phyloP scores from a whole-genome alignment of 2,797 vertebrate genomes.

The Tinamus major region DNA sequence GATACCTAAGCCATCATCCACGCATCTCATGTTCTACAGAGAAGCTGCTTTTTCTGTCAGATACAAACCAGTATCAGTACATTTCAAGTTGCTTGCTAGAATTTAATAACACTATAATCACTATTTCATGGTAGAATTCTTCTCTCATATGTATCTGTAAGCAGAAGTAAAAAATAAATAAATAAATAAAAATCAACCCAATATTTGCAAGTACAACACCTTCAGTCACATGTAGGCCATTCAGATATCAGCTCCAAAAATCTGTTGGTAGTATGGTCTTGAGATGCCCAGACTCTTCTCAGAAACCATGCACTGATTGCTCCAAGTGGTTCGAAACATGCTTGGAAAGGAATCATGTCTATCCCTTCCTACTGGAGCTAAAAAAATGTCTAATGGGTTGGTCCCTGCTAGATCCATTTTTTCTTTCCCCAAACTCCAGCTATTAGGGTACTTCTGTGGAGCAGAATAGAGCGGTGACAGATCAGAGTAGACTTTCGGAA shows the following conservation, averaged over 20 bases:
- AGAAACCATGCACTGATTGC: not conserved
- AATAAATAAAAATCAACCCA: not conserved
- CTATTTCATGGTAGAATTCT: not conserved
- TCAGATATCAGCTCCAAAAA: not conserved
- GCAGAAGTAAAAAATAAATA: not conserved
- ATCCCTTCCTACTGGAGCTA: not conserved
- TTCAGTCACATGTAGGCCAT: not conserved
- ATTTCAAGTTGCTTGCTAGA: not conserved
- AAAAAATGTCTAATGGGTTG: not conserved
- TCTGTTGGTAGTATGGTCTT: rapidly evolving
- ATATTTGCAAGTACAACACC: not conserved
- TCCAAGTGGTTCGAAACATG: not conserved
- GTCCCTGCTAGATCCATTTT: not conserved
- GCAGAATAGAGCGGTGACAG: not conserved
- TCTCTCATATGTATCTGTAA: not conserved
- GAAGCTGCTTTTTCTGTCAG: not conserved
- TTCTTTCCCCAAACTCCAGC: not conserved
- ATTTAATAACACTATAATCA: not conserved
- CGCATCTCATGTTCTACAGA: not conserved
- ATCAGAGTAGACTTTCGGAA: not conserved
- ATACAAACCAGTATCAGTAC: not conserved
- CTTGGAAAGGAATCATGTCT: not conserved
- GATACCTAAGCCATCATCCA: not conserved
- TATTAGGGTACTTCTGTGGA: not conserved
- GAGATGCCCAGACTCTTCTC: not conserved